These are phyloP conservation scores for Nycteola revayana DNA, from an alignment of 2,888 invertebrate species.

Conservation along the genomic window DNA sequence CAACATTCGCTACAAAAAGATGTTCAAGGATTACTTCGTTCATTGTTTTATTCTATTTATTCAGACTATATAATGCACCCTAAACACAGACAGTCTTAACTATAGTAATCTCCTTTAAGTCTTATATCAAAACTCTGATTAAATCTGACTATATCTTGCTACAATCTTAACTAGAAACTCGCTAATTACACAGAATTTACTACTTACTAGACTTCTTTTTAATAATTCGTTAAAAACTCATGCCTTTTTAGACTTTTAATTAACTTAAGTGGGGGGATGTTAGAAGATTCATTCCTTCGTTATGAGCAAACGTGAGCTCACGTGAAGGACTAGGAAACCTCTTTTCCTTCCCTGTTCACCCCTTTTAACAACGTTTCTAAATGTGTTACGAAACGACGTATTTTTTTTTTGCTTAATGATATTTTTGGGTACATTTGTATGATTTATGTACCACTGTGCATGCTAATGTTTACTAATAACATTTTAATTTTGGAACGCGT, in stretches of 20 bases:
- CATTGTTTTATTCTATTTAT: no score
- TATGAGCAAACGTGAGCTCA: slow-evolving; percentile 57
- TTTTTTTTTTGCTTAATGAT: neutral
- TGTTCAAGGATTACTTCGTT: no score
- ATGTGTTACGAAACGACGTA: slow-evolving; percentile 7
- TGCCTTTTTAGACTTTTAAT: slow-evolving; percentile 54
- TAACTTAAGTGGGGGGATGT: slow-evolving; percentile 51
- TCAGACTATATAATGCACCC: no score
- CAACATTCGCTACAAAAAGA: no score
- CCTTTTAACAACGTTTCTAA: slow-evolving; percentile 13
- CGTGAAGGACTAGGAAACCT: slow-evolving; percentile 39
- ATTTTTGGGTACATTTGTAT: neutral
- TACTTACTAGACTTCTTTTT: slow-evolving; percentile 21
- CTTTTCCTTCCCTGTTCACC: slow-evolving; percentile 22
- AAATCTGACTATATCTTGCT: slow-evolving; percentile 10
- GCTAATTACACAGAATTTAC: slow-evolving; percentile 7
- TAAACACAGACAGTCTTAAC: no score
- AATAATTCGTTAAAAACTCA: slow-evolving; percentile 47
- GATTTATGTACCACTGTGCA: slow-evolving; percentile 6
- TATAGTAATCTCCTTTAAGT: no score
- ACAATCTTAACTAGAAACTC: slow-evolving; percentile 8
- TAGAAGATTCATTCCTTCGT: slow-evolving; percentile 47
- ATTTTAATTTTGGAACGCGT: no score
- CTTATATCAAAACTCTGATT: no score
- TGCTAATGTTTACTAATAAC: neutral